Conservation (phyloP, 2,113 vertebrate genomes). For the Ellobius talpinus region DNA sequence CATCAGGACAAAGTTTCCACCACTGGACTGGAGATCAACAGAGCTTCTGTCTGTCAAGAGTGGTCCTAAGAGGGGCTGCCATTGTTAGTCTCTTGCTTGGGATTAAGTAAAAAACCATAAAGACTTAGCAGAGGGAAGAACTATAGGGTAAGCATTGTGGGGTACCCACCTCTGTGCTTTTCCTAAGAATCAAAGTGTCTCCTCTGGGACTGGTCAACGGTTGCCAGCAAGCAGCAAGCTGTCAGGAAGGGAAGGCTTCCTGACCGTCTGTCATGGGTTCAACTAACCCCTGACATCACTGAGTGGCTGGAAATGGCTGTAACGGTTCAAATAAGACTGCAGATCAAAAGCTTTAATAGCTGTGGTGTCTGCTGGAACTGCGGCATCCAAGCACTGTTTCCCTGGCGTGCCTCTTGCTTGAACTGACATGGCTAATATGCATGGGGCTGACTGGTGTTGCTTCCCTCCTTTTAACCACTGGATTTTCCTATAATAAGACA, state of each 20-base stretch:
- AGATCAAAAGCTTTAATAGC: neutral
- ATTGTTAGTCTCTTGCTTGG: neutral
- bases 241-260: neutral
- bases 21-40: neutral
- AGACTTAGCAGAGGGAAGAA: neutral
- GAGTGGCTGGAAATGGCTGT: neutral
- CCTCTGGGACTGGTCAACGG: neutral
- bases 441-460: neutral
- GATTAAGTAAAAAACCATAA: neutral
- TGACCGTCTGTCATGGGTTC: neutral
- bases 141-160: neutral
- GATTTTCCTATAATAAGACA: neutral
- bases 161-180: neutral
- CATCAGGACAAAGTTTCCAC: too few species aligned
- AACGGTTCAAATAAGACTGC: neutral
- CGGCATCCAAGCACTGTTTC: neutral
- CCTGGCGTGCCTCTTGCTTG: neutral
- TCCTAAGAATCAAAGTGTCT: neutral
- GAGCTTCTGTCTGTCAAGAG: neutral
- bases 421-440: neutral
- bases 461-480: neutral
- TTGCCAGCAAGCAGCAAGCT: neutral
- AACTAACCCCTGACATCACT: neutral
- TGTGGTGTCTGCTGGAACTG: neutral
- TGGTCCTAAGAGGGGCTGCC: neutral